Conservation (phyloP, 2,797 vertebrate genomes). For the Sebastes nivosus region DNA sequence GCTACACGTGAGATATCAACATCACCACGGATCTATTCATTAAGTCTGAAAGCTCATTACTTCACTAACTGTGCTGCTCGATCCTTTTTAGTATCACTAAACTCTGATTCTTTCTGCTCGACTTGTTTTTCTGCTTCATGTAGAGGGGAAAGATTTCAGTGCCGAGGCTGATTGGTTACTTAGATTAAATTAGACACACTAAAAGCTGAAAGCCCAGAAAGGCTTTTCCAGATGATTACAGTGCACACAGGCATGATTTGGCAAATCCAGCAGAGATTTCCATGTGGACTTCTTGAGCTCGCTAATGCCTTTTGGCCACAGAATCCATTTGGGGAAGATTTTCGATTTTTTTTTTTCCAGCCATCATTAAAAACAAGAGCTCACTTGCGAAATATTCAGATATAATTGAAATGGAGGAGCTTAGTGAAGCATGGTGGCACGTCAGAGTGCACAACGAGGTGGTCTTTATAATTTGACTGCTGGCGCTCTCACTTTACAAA, state of each 20-base stretch:
- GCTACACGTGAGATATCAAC: background rate
- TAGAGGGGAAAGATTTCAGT: background rate
- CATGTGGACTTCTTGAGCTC: slow-evolving; percentile 19
- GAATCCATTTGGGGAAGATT: slow-evolving; percentile 21
- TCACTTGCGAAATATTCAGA: slow-evolving; percentile 35
- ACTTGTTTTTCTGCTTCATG: background rate
- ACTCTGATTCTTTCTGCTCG: slow-evolving; percentile 9
- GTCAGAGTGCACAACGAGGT: background rate
- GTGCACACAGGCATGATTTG: slow-evolving; percentile 36
- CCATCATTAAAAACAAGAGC: slow-evolving; percentile 31
- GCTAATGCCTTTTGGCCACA: slow-evolving; percentile 20
- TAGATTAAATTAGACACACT: slow-evolving; percentile 27
- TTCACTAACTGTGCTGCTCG: background rate
- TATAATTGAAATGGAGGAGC: slow-evolving; percentile 26
- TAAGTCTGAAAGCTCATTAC: background rate
- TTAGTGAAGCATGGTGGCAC: slow-evolving; percentile 16
- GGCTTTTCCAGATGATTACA: slow-evolving; percentile 39
- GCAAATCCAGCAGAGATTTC: slow-evolving; percentile 41
- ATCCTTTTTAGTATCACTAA: background rate
- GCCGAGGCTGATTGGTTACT: background rate
- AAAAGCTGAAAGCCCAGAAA: slow-evolving; percentile 14
- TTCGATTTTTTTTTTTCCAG: slow-evolving; percentile 29
- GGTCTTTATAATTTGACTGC: background rate
- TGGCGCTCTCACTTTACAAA: background rate
- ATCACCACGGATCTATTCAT: background rate